Base-by-base conservation (phyloP, 2,888 invertebrate species). In the Ophion ellenae region DNA sequence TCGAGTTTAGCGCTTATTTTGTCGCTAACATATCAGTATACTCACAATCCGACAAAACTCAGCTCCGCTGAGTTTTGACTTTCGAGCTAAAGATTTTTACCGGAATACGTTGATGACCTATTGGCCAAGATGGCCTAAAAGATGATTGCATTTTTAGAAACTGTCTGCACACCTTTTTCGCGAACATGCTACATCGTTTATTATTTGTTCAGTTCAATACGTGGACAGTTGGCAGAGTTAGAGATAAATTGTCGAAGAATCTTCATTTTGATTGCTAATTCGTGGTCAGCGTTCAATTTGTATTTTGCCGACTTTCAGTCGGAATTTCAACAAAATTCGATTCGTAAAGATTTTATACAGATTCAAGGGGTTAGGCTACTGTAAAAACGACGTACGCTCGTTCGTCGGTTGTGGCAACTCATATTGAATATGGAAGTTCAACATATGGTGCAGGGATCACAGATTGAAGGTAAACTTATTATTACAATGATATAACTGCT, bases 11-110 rank as follows among this genome's bases (percentile, higher is more conserved):
- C 80, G 63, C 63, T 77, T 67, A 81, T 53, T 36, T 36, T 24
- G 57, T 75, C 63, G 32, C 75, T 79, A 84, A 75, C 75, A 47
- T 40, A 40, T 76, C 69, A 80, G 75, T 75, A 79, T 70, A 73
- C 40, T 75, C 36, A 75, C 24, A 24, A 24, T 24, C 24, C 24
- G 57, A n/a, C 66, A 32, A 63, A 36, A 28, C 1, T 20, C 64
- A 84, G 20, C 59, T 57, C 36, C 14, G 9, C 11, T 40, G 14
- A 20, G 11, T 47, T 57, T 75, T 40, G 14, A 36, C 20, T 24
- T 64, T 36, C 63, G n/a, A 4, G 61, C 45, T 36, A 63, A 45
- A n/a, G 11, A 24, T 20, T 75, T 63, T 45, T 36, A 11, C 9
- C 75, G 17, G 40, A 24, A 75, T 45, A 45, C 20, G 17, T 75